Base-by-base conservation (phyloP, 2,797 vertebrate genomes). In the Siniperca undulata region DNA sequence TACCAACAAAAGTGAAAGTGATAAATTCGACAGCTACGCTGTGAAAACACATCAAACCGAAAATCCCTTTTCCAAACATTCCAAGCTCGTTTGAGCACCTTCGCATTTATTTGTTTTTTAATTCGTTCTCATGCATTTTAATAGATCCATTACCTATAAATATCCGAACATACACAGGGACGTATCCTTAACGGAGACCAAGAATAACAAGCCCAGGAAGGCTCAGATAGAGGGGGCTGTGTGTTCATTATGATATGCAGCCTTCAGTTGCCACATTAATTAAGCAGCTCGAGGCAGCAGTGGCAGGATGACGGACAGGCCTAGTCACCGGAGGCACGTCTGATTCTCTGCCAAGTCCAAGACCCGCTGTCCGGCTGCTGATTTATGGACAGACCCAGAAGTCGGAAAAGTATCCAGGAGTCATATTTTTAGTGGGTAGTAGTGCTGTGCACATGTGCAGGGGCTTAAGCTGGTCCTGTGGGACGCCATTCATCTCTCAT, bases 191-290 rank as follows among this genome's bases (percentile, higher is more conserved):
- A 83, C 67, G 5, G 38, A 55, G 80, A 95, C 95, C 95, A 95
- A 96, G 94, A 95, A 96, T 94, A 96, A 96, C 92, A 96, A 91
- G 89, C 84, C 83, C 84, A 78, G 93, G 88, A 91, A 93, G 86
- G 90, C 88, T 85, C 52, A 88, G 92, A 93, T 93, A 95, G 92
- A 96, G 85, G 86, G 73, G 90, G 81, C 92, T 88, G 93, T 95
- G 95, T 96, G 95, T 95, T 94, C 93, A 88, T 95, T 93, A 92
- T 89, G 91, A 95, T 93, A 92, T 90, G 93, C 95, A 86, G 93
- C 93, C 61, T 94, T 95, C 92, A 93, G 94, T 95, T 91, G 94
- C 92, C 90, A 95, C 95, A 95, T 96, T 95, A 95, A 96, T 96
- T 96, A 96, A 93, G 92, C 91, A 77, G 85, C 91, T 92, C 74